A percentile compares a stretch with the other conserved stretches of the same genome.
These are phyloP conservation scores for Schizaphis graminum DNA, from an alignment of 2,888 invertebrate genomes.

Conservation along the genomic window DNA sequence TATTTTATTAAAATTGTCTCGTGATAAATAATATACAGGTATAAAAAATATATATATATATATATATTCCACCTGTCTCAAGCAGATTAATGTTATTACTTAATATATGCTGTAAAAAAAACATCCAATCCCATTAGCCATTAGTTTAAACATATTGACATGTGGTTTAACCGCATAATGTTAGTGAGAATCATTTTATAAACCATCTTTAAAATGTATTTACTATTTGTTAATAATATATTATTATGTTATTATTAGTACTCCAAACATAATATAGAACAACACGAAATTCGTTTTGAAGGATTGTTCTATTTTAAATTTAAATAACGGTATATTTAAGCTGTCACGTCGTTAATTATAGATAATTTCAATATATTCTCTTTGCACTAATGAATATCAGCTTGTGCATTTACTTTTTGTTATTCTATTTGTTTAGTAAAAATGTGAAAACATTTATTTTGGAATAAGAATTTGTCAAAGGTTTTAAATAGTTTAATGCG, in stretches of 20 bases:
- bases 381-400: background rate
- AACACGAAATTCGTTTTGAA: background rate
- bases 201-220: background rate
- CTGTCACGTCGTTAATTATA: background rate
- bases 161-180: background rate
- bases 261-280: background rate
- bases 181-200: background rate
- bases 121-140: background rate
- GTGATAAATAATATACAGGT: background rate
- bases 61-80: background rate
- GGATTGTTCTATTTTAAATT: background rate
- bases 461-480: background rate
- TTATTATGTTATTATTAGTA: slow-evolving; percentile 9
- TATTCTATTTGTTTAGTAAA: background rate
- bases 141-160: slow-evolving; percentile 10
- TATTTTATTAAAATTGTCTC: background rate
- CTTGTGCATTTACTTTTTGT: background rate
- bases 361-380: background rate
- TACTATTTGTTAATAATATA: background rate
- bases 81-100: background rate
- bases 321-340: background rate
- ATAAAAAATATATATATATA: background rate
- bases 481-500: background rate
- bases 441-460: background rate
- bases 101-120: slow-evolving; percentile 17